Conservation (phyloP, 2,888 invertebrate species). For the Drosophila diplacantha region DNA sequence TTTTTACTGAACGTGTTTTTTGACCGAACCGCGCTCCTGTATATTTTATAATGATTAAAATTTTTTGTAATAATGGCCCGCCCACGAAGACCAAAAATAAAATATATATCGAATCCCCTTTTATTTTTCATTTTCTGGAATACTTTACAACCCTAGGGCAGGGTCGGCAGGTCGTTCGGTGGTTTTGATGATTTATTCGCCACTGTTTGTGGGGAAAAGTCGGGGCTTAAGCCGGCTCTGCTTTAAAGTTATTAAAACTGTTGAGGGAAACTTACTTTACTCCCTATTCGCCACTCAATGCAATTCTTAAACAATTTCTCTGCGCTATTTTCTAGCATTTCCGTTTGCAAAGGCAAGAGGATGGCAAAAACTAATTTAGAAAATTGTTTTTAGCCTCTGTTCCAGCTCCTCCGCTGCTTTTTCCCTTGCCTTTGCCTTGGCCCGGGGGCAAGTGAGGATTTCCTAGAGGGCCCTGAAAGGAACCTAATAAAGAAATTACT, state of each 20-base stretch:
- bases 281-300: constrained; percentile 14
- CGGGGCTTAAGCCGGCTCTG: constrained; percentile 11
- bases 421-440: constrained; percentile 12
- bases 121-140: constrained; percentile 22
- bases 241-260: constrained; percentile 16
- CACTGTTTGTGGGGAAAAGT: neutral
- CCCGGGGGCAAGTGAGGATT: constrained; percentile 38
- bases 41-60: constrained; percentile 44
- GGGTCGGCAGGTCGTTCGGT: neutral
- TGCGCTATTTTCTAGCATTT: constrained; percentile 14
- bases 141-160: constrained; percentile 22
- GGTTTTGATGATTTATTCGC: constrained; percentile 23
- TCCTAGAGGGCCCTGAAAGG: constrained; percentile 49
- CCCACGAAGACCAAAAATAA: neutral
- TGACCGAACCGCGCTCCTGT: constrained; percentile 12
- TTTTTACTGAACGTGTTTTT: constrained; percentile 28
- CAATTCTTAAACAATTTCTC: constrained; percentile 23
- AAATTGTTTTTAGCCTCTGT: constrained; percentile 63
- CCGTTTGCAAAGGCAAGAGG: neutral
- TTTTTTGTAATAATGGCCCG: constrained; percentile 25
- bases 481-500: constrained; percentile 71
- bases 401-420: constrained; percentile 15
- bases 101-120: constrained; percentile 3
- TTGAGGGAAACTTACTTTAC: constrained; percentile 3
- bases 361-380: constrained; percentile 56